Base-by-base conservation (phyloP, 2,113 vertebrate genomes). In the Cyprichromis sp. region DNA sequence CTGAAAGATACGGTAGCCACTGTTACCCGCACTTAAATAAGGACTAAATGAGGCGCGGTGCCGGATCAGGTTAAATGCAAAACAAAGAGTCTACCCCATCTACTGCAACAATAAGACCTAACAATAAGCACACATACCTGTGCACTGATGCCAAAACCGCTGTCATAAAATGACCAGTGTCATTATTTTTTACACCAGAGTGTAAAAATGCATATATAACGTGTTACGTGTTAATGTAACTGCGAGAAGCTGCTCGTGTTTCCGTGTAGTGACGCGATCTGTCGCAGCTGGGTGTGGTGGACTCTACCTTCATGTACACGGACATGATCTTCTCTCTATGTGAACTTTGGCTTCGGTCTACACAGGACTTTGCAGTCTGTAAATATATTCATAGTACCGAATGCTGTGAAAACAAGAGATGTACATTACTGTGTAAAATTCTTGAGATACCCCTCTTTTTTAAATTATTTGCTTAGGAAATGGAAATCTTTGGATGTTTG, bases 211-310 rank as follows among this genome's bases (percentile, higher is more conserved):
- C 3, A 68, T 3, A n/a, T 11, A 24, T 61, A 31, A 61, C 14
- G 14, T 63, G 59, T 63, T 31, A 31, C 31, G 17, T 80, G 68
- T 79, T 63, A 36, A 47, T 6, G 47, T 81, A 82, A 83, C 31
- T 31, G 10, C 40, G 55, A 84, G 87, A 79, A 14, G 52, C 59
- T 52, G 80, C 47, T 94, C 82, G 16, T 59, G 87, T 93, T 91
- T 88, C 91, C 14, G 38, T 54, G 80, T 11, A 38, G 86, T 81
- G 89, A 91, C 40, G 50, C 24, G 55, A 94, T 84, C 91, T 83
- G 83, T 88, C 82, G 12, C 45, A 38, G 19, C 40, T 6, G 59
- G 52, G 79, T 83, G 87, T 85, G 81, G 45, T 76, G 50, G 57
- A 40, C 19, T 73, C 57, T 55, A 79, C 40, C 17, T 31, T 83